Base-by-base conservation (phyloP, 2,113 vertebrate genomes). In the Alces alces region DNA sequence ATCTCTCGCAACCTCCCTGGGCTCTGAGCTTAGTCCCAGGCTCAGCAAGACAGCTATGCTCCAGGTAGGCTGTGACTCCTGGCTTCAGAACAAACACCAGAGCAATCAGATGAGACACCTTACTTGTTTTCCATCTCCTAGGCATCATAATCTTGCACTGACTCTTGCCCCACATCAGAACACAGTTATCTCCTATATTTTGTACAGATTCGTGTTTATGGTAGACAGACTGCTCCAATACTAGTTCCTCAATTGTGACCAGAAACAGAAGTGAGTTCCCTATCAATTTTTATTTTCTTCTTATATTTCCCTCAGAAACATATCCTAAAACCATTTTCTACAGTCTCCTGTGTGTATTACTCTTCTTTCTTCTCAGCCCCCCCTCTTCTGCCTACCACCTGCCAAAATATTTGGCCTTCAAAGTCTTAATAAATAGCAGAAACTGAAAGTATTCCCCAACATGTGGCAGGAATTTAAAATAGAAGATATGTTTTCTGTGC, bases 381-480 rank as follows among this genome's bases (percentile, higher is more conserved):
- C 76, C 47, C 30, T 94, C 80, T 80, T 39, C 85, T 96, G 73
- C 93, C 66, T 96, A 90, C 84, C 96, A 98, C 97, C 96, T 97
- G 91, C 93, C 96, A 97, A 97, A 97, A 97, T 97, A 98, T 98
- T 97, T 98, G 76, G 80, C n/a, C 87, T 96, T 93, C 94, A 90
- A 85, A 95, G 36, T 80, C 91, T 88, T 97, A 97, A 97, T 97
- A 98, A 96, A 96, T 93, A 84, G 76, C 96, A 96, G 90, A 96
- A 93, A 85, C 80, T 89, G 45, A 92, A 98, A 92, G 85, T 88
- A 91, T 96, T 96, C 45, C 73, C 84, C 84, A 80, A 82, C 88
- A 76, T 14, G 17, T 64, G 84, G 73, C 55, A 95, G 54, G 64
- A 57, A 92, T 94, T 92, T 92, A 54, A 95, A 97, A 28, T 7